phyloP scores from a whole-genome alignment of 2,113 vertebrate species.

The Seriola dumerili region DNA sequence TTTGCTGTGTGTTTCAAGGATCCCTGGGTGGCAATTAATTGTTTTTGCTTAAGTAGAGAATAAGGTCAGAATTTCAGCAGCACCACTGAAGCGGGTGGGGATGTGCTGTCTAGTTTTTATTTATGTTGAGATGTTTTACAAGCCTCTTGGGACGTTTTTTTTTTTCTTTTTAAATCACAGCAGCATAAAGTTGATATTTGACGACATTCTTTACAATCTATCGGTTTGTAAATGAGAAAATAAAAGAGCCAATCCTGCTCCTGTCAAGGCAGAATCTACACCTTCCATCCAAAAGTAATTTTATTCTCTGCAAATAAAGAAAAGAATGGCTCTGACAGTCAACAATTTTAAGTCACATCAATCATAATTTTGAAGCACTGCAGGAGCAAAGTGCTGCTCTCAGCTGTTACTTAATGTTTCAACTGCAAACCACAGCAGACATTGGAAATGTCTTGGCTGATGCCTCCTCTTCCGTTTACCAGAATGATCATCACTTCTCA shows the following conservation, averaged over 20 bases:
- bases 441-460: background rate
- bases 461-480: background rate
- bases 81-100: background rate
- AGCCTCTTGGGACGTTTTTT: background rate
- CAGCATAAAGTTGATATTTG: background rate
- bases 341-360: background rate
- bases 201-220: background rate
- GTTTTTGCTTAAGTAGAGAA: constrained; percentile 15
- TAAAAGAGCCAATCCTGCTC: background rate
- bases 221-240: background rate
- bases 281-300: background rate
- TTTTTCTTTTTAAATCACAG: background rate
- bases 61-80: background rate
- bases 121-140: constrained; percentile 14
- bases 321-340: background rate
- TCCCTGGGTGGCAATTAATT: constrained; percentile 33
- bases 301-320: background rate
- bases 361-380: background rate
- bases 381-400: background rate
- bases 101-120: background rate
- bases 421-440: background rate
- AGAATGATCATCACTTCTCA: background rate
- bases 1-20: constrained; percentile 1
- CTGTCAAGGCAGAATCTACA: background rate
- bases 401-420: background rate